Evolutionary conservation across 2,888 invertebrate species (phyloP).

Genomic region (Bursaphelenchus okinawaensis): DNA sequence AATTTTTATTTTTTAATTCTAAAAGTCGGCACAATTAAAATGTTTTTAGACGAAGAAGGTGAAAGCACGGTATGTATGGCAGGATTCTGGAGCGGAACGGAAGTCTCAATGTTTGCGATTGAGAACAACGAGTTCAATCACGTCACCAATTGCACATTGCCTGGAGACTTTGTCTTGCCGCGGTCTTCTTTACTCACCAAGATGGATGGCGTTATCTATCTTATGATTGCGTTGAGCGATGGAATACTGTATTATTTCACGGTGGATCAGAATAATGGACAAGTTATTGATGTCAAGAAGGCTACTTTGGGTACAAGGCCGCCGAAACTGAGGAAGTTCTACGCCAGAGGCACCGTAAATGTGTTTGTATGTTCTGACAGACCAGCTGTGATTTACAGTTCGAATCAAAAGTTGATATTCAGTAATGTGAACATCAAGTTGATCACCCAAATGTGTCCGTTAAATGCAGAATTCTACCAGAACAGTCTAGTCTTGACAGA

Average conservation of each 20-base stretch:
- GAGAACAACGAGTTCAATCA: conserved; percentile 13
- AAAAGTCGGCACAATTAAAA: no score
- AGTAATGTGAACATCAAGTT: conserved; percentile 63
- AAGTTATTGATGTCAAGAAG: conserved; percentile 80
- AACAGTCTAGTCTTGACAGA: conserved; percentile 75
- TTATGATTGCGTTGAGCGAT: conserved; percentile 78
- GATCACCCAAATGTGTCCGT: conserved; percentile 91
- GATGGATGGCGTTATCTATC: conserved; percentile 75
- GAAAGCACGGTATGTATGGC: conserved; percentile 20
- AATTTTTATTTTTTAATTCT: no score
- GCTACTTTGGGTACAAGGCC: conserved; percentile 96
- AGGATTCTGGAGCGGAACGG: conserved; percentile 28
- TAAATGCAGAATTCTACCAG: conserved; percentile 89
- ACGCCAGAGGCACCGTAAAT: conserved; percentile 65
- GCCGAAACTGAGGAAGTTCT: conserved; percentile 82
- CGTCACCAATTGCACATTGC: conserved; percentile 30
- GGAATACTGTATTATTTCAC: conserved; percentile 95
- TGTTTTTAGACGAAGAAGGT: conserved; percentile 16
- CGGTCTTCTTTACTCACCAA: conserved; percentile 88
- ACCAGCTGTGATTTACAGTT: conserved; percentile 93
- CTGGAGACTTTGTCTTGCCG: conserved; percentile 81
- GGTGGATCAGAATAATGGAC: conserved; percentile 65
- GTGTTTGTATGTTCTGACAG: conserved; percentile 98
- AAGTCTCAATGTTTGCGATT: conserved; percentile 20
- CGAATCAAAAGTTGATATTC: conserved; percentile 66